Evolutionary conservation across 2,888 invertebrate species (phyloP).

Genomic region (Margaritifera margaritifera): DNA sequence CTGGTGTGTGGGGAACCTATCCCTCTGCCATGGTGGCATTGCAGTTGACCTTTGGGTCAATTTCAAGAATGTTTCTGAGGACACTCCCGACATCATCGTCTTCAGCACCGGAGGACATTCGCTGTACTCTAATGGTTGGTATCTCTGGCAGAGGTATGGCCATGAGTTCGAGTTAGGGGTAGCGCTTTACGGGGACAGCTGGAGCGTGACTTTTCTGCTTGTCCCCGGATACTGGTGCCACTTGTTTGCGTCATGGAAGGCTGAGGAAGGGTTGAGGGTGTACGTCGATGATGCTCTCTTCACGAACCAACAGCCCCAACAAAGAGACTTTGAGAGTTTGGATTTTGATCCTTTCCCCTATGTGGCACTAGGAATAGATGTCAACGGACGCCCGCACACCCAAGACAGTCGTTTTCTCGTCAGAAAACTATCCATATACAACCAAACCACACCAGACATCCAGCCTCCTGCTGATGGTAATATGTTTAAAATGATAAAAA

Average conservation of each 20-base stretch:
- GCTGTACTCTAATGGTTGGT: slow-evolving; percentile 61
- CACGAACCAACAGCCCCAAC: slow-evolving; percentile 11
- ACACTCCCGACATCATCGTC: slow-evolving; percentile 41
- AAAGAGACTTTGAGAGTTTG: slow-evolving; percentile 23
- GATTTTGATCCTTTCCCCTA: slow-evolving; percentile 35
- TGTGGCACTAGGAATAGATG: slow-evolving; percentile 40
- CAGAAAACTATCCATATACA: slow-evolving; percentile 27
- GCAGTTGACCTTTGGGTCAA: slow-evolving; percentile 55
- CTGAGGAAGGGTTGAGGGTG: slow-evolving; percentile 41
- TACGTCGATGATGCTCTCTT: slow-evolving; percentile 53
- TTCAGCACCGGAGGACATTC: slow-evolving; percentile 64
- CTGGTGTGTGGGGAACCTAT: slow-evolving; percentile 68
- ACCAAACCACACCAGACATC: slow-evolving; percentile 5
- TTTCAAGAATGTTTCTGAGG: slow-evolving; percentile 33
- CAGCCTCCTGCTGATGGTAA: no score
- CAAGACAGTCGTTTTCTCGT: slow-evolving; percentile 37
- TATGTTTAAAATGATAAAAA: no score
- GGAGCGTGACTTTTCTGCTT: slow-evolving; percentile 54
- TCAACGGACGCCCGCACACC: slow-evolving; percentile 31
- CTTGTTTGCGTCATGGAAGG: slow-evolving; percentile 49
- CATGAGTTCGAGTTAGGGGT: slow-evolving; percentile 66
- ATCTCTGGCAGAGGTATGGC: slow-evolving; percentile 55
- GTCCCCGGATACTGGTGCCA: slow-evolving; percentile 39
- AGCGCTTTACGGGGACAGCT: slow-evolving; percentile 37
- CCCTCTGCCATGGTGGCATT: slow-evolving; percentile 57